Percentiles rank a stretch among this genome's conserved stretches.
Evolutionary conservation across 2,113 vertebrate genomes (phyloP).

Genomic region (Alces alces): DNA sequence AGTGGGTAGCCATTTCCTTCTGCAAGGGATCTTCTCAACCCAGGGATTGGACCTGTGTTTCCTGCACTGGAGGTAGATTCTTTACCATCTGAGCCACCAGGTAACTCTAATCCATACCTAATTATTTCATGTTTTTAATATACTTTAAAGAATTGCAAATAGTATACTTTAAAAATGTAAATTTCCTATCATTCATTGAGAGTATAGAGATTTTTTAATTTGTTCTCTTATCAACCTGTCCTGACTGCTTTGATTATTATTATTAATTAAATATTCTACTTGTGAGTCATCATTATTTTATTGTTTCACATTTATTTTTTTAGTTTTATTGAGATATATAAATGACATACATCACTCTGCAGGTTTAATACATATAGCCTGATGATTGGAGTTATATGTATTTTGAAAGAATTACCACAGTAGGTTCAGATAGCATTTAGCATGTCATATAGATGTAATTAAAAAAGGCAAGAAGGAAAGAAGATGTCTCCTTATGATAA

Average conservation of each 20-base stretch:
- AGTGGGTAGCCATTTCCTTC: background rate
- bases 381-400: background rate
- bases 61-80: background rate
- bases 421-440: background rate
- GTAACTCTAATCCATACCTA: background rate
- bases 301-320: background rate
- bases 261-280: background rate
- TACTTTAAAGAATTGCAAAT: background rate
- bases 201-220: background rate
- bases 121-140: background rate
- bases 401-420: background rate
- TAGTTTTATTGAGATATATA: background rate
- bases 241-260: background rate
- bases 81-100: background rate
- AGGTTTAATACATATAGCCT: background rate
- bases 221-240: background rate
- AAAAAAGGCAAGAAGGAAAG: background rate
- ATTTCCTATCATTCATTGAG: background rate
- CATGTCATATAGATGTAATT: background rate
- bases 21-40: background rate
- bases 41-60: background rate
- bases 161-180: background rate
- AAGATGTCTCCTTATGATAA: background rate
- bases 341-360: background rate
- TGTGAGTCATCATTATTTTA: background rate